Evolutionary conservation across 1,140 invertebrate genomes (phyloP).

Genomic region (Anastrepha ludens): DNA sequence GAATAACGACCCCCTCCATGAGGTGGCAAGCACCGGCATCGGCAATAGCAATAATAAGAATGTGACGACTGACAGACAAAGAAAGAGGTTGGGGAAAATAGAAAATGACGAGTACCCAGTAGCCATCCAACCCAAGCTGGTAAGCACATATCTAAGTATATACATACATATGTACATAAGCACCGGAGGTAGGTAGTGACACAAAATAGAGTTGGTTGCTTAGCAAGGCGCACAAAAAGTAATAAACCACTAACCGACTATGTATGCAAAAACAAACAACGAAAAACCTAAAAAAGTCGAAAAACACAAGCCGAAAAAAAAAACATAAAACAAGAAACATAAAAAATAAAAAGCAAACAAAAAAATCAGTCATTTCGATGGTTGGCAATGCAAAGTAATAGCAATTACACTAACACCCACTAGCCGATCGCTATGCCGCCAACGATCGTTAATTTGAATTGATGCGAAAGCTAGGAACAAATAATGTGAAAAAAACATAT

Average conservation of each 20-base stretch:
- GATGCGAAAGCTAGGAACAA: background rate
- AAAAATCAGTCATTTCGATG: no score
- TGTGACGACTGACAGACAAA: background rate
- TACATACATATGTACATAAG: background rate
- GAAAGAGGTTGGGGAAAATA: background rate
- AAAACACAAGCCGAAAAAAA: no score
- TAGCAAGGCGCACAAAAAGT: no score
- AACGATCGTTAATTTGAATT: conserved; percentile 31
- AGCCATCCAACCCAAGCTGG: background rate
- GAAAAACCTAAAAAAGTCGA: no score
- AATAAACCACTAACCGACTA: no score
- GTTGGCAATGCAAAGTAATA: no score
- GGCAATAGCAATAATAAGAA: background rate
- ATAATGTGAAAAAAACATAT: background rate
- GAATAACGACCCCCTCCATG: background rate
- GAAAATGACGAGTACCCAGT: background rate
- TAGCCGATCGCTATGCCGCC: background rate
- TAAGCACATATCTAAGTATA: background rate
- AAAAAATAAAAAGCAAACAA: no score
- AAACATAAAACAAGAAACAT: no score
- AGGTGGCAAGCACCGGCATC: background rate
- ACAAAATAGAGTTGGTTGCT: background rate
- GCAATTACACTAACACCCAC: conserved; percentile 16
- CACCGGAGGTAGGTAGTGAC: background rate
- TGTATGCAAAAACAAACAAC: no score